phyloP scores from a whole-genome alignment of 2,797 vertebrate species.

The Melanotaenia boesemani region DNA sequence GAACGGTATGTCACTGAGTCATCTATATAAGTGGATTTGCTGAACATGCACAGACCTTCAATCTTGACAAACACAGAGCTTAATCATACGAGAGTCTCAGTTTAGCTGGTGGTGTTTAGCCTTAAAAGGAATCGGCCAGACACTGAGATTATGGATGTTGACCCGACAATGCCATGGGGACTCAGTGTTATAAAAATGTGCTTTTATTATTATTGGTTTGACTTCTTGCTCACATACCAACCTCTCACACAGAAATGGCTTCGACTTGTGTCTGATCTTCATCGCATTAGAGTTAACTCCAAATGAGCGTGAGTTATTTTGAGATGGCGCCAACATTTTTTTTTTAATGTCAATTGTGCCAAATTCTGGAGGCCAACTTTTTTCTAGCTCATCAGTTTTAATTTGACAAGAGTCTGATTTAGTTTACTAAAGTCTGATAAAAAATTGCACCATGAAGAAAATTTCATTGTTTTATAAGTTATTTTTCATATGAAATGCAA shows the following conservation, averaged over 20 bases:
- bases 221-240: conserved; percentile 13
- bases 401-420: conserved; percentile 1
- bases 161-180: neutral
- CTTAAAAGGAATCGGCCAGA: conserved; percentile 29
- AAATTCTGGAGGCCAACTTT: neutral
- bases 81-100: neutral
- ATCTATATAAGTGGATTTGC: neutral
- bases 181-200: neutral
- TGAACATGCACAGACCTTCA: neutral
- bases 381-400: neutral
- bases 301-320: conserved; percentile 2
- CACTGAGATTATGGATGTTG: conserved; percentile 30
- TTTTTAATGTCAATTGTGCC: neutral
- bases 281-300: neutral
- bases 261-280: neutral
- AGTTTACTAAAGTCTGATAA: neutral
- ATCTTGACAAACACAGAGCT: neutral
- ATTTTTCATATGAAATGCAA: neutral
- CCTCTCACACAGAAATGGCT: conserved; percentile 1
- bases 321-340: neutral
- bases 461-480: neutral
- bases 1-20: neutral
- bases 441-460: neutral
- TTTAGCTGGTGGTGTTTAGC: neutral
- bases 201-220: neutral